These are phyloP conservation scores for Erythrolamprus reginae DNA, from an alignment of 2,113 vertebrate species.

Conservation along the genomic window DNA sequence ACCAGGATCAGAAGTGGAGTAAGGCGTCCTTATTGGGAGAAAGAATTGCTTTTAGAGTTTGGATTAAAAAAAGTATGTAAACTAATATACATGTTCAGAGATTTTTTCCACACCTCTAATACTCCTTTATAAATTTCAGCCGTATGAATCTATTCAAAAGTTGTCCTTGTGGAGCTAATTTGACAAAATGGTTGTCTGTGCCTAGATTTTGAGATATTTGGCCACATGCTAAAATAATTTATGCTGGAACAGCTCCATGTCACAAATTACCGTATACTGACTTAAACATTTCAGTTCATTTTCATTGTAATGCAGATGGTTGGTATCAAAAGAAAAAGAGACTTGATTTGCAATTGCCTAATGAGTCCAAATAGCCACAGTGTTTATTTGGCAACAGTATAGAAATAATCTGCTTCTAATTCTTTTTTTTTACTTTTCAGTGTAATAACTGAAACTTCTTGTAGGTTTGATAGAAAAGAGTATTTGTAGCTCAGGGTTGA, in stretches of 20 bases:
- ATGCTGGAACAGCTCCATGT: not conserved
- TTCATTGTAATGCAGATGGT: not conserved
- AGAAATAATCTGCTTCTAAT: not conserved
- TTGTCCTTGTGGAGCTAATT: not conserved
- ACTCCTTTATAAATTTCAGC: not conserved
- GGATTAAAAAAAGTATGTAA: constrained; percentile 83
- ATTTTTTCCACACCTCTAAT: not conserved
- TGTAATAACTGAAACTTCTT: not conserved
- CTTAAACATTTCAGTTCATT: not conserved
- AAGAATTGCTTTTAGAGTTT: constrained; percentile 76
- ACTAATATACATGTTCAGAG: not conserved
- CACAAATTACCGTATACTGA: not conserved
- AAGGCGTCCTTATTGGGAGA: constrained; percentile 93
- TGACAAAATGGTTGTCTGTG: not conserved
- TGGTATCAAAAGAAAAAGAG: not conserved
- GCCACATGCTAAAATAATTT: not conserved
- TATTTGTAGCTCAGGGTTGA: not conserved
- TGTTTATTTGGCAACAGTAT: not conserved
- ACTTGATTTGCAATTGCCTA: not conserved
- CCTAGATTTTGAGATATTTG: not conserved
- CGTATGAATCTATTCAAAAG: not conserved
- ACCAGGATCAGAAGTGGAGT: constrained; percentile 79
- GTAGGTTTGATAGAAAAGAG: not conserved
- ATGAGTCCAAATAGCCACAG: not conserved
- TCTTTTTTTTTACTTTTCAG: not conserved